Evolutionary conservation across 2,113 vertebrate species (phyloP).

Genomic region (Psilopsiagon aymara): DNA sequence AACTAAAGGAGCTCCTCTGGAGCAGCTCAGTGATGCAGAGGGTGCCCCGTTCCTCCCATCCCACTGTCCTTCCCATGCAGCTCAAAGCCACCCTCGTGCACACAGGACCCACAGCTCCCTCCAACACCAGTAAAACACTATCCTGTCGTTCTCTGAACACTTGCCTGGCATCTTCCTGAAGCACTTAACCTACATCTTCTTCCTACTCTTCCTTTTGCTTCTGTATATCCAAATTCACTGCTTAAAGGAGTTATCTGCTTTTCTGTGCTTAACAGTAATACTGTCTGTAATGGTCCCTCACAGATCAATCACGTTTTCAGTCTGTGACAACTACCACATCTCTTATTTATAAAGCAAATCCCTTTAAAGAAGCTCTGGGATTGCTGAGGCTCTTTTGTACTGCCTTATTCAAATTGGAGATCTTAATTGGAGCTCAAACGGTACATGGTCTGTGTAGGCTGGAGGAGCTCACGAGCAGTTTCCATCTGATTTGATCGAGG

Average conservation of each 20-base stretch:
- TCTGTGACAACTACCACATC: not conserved
- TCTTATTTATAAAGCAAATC: not conserved
- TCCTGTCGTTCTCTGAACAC: not conserved
- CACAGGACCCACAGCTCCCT: not conserved
- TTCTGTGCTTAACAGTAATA: not conserved
- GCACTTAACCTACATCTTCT: constrained; percentile 48
- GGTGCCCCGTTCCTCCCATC: not conserved
- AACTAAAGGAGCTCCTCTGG: not conserved
- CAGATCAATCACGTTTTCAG: not conserved
- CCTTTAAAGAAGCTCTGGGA: not conserved
- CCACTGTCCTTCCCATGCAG: not conserved
- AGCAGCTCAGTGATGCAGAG: not conserved
- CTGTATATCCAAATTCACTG: not conserved
- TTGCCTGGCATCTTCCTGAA: constrained; percentile 35
- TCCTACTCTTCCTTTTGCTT: constrained; percentile 40
- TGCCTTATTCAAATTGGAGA: not conserved
- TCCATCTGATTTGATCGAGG: not conserved
- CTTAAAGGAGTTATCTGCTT: not conserved
- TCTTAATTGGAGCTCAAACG: not conserved
- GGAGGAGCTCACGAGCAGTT: not conserved
- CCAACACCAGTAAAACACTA: not conserved
- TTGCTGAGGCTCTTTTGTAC: not conserved
- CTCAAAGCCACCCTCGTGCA: not conserved
- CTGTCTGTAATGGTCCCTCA: not conserved
- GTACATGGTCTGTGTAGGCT: not conserved